Evolutionary conservation across 1,140 invertebrate genomes (phyloP), one percentile per base, ranked within the genome.

Genomic region (Lepidurus apus): DNA sequence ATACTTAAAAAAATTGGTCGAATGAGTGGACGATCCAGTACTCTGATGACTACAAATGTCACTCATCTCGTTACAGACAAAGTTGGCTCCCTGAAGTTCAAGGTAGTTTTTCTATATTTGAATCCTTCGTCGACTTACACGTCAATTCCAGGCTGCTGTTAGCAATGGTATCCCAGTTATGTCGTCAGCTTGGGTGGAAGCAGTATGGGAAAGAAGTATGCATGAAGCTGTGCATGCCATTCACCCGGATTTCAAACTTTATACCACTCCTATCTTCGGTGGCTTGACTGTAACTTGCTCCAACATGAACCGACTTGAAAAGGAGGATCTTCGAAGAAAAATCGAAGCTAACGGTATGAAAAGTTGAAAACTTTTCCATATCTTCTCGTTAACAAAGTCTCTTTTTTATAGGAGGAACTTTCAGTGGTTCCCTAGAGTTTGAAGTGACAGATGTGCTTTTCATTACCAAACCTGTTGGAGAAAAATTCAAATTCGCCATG

Each of bases 61-160:
- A 96, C 95, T 17, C 94, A 97, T 87, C 88, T 97, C 26, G 88
- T 97, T 6, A 91, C 93, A 11, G 90, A 91, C 81, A 90, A 88
- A 43, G 89, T 92, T 4, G 87, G 89, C 79, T 91, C 91, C 3
- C 88, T 89, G 77, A 93, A 94, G 85, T 93, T 92, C 84, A 87
- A 91, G 84, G 91, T 91, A 86, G 85, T 86, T 79, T 74, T 17
- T 79, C 79, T 76, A 78, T 78, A 74, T 75, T 80, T 42, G 78
- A 77, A 77, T 75, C 78, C 78, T n/a, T 42, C 45, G 6, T 45
- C 43, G 77, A 34, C 24, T 34, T 34, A 65, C 73, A 42, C 13
- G 7, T 65, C 21, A 9, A n/a, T 65, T 47, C 0, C 45, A 93
- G 91, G 90, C 91, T 85, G 94, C 94, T 65, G 88, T 89, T 13